Evolutionary conservation across 2,888 invertebrate genomes (phyloP).

Genomic region (Conus canariensis): DNA sequence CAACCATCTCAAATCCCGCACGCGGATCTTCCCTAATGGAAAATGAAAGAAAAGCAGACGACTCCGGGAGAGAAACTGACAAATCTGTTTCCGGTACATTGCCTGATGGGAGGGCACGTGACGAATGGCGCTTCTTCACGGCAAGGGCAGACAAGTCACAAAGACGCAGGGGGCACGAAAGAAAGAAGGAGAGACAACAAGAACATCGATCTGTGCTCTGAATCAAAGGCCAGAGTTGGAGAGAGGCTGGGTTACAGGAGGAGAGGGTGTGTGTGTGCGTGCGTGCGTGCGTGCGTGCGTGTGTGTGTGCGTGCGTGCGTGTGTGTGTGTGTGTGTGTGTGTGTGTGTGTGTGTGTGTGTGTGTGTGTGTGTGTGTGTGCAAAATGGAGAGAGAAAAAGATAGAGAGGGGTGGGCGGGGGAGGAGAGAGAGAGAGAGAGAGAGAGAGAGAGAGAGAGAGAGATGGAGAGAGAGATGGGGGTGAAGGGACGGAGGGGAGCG

Average conservation of each 20-base stretch:
- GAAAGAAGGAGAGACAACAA: background rate
- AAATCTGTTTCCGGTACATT: slow-evolving; percentile 37
- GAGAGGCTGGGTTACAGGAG: background rate
- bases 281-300: no score
- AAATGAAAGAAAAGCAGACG: slow-evolving; percentile 37
- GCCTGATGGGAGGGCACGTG: slow-evolving; percentile 33
- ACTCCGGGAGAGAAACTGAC: slow-evolving; percentile 28
- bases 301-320: no score
- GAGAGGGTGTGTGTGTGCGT: background rate
- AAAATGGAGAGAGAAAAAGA: background rate
- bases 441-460: slow-evolving; percentile 17
- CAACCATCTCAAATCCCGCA: background rate
- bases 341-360: background rate
- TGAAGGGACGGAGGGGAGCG: background rate
- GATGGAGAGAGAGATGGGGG: slow-evolving; percentile 13
- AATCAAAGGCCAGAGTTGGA: background rate
- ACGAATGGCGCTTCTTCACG: background rate
- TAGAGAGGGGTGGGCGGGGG: no score
- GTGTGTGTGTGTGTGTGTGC: background rate
- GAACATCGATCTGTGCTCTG: background rate
- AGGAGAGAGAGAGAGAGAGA: no score
- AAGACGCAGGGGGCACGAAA: slow-evolving; percentile 16
- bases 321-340: background rate
- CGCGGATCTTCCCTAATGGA: slow-evolving; percentile 25
- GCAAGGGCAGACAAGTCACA: slow-evolving; percentile 8